phyloP scores from a whole-genome alignment of 2,888 invertebrate genomes.

The Hypomecis punctinalis region DNA sequence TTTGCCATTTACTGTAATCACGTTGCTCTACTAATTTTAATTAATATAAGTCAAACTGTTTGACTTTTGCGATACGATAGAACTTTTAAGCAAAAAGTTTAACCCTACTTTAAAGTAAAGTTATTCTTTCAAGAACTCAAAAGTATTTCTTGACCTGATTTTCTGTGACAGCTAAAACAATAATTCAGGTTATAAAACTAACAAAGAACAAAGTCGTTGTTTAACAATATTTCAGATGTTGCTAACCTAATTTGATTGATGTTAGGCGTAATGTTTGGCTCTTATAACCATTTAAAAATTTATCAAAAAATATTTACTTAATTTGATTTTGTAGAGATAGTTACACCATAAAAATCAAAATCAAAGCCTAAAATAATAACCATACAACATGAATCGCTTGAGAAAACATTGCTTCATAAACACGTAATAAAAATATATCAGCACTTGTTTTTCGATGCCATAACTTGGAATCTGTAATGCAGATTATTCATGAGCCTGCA shows the following conservation, averaged over 20 bases:
- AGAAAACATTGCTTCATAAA: not conserved
- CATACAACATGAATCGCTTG: not conserved
- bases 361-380: not conserved
- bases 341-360: no score
- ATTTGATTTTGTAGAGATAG: no score
- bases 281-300: not conserved
- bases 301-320: not conserved
- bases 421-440: not conserved
- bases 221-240: no score
- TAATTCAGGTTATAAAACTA: no score
- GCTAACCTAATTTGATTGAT: not conserved
- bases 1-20: not conserved
- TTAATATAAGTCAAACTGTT: conserved; percentile 51
- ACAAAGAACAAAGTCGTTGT: no score
- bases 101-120: not conserved
- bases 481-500: conserved; percentile 12
- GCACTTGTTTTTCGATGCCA: not conserved
- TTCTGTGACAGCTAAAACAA: no score
- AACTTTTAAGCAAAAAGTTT: conserved; percentile 28
- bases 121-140: not conserved
- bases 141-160: no score
- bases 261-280: not conserved
- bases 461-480: conserved; percentile 6
- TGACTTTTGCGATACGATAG: conserved; percentile 34
- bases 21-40: conserved; percentile 51